Percentiles rank a stretch among this genome's conserved stretches.
Evolutionary conservation across 2,888 invertebrate species (phyloP).

Genomic region (Camptogramma bilineatum): DNA sequence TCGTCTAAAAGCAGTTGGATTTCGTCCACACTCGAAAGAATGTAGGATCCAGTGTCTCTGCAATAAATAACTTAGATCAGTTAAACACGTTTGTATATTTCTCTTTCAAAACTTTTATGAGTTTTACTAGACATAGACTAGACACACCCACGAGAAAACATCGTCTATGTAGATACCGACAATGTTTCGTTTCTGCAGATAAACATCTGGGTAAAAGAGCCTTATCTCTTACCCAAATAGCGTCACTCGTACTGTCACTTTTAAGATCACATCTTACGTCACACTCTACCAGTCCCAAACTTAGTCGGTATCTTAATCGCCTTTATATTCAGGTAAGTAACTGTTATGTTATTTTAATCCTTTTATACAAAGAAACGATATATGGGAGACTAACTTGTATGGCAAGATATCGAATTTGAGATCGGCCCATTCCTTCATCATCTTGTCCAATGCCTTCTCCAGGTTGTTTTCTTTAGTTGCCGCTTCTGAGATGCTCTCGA

Average conservation of each 20-base stretch:
- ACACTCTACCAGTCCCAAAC: too few relatives aligned
- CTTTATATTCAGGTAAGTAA: too few relatives aligned
- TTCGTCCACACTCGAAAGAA: slow-evolving; percentile 96
- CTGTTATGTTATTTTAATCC: too few relatives aligned
- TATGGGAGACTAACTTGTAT: slow-evolving; percentile 85
- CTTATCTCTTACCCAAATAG: too few relatives aligned
- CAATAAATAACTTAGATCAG: slow-evolving; percentile 38
- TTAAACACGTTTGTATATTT: background rate
- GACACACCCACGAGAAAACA: too few relatives aligned
- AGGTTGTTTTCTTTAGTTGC: slow-evolving; percentile 98
- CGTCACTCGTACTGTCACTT: too few relatives aligned
- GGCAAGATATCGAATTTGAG: slow-evolving; percentile 89
- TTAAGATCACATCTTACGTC: too few relatives aligned
- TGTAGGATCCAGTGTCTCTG: slow-evolving; percentile 95
- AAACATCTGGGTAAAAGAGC: too few relatives aligned
- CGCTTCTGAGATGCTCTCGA: slow-evolving; percentile 96
- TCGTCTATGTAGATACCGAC: too few relatives aligned
- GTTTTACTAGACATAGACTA: too few relatives aligned
- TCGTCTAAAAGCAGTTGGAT: slow-evolving; percentile 97
- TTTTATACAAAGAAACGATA: background rate
- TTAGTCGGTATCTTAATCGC: too few relatives aligned
- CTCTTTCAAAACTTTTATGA: background rate
- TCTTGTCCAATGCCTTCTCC: slow-evolving; percentile 94
- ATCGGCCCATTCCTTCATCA: slow-evolving; percentile 96
- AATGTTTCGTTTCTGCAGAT: too few relatives aligned